Percentiles rank a stretch among this genome's conserved stretches.
Conservation (phyloP, 2,888 invertebrate species). For the Beris chalybata region DNA sequence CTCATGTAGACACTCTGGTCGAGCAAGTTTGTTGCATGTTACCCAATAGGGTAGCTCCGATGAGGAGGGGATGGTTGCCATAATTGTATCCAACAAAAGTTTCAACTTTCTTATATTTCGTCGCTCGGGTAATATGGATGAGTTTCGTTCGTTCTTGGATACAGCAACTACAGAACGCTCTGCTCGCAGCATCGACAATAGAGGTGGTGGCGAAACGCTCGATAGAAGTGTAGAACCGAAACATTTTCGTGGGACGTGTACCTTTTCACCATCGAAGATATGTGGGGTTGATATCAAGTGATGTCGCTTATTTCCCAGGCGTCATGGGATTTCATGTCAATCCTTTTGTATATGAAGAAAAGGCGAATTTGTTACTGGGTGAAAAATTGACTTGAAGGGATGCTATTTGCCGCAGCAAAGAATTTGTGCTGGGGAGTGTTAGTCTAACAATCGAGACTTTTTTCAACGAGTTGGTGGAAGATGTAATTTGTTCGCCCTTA, state of each 20-base stretch:
- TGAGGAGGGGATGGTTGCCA: constrained; percentile 32
- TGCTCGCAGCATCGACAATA: not conserved
- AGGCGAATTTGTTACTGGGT: constrained; percentile 37
- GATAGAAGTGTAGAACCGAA: constrained; percentile 1
- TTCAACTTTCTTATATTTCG: constrained; percentile 21
- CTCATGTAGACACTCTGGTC: constrained; percentile 40
- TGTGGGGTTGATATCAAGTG: constrained; percentile 32
- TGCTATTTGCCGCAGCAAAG: too few relatives aligned
- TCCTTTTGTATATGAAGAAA: constrained; percentile 36
- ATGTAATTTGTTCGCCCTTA: too few relatives aligned
- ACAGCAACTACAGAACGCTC: not conserved
- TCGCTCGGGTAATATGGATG: not conserved
- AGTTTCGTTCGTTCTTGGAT: constrained; percentile 20
- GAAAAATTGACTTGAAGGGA: constrained; percentile 36
- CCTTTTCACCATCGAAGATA: constrained; percentile 25
- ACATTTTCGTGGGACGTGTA: constrained; percentile 25
- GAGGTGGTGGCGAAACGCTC: constrained; percentile 16
- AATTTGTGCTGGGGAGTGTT: too few relatives aligned
- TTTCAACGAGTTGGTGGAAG: too few relatives aligned
- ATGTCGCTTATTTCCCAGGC: constrained; percentile 30
- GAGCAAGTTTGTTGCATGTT: constrained; percentile 39
- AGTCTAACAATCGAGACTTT: too few relatives aligned
- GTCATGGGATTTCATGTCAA: constrained; percentile 39
- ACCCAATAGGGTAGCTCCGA: constrained; percentile 33
- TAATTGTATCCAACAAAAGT: constrained; percentile 36